A percentile compares a stretch with the other conserved stretches of the same genome.
phyloP scores from a whole-genome alignment of 2,888 invertebrate species.

The Plemyria rubiginata region DNA sequence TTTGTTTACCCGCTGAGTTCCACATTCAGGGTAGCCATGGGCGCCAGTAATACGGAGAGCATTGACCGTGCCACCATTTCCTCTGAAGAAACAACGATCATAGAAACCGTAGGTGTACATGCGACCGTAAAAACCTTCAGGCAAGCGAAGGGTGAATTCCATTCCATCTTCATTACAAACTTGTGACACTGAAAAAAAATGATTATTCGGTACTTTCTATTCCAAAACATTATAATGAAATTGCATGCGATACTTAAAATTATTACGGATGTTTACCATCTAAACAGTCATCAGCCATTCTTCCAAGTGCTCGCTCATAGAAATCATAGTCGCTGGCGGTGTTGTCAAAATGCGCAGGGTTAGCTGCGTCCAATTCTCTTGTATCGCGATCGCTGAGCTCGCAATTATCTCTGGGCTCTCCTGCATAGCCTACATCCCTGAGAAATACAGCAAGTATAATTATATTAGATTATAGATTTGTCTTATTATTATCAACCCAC shows the following conservation, averaged over 20 bases:
- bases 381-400: conserved; percentile 95
- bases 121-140: conserved; percentile 94
- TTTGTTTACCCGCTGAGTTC: conserved; percentile 89
- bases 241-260: neutral
- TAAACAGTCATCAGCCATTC: conserved; percentile 91
- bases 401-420: conserved; percentile 91
- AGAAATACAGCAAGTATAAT: conserved; percentile 39
- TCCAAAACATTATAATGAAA: neutral
- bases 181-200: conserved; percentile 89
- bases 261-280: conserved; percentile 86
- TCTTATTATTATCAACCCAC: too few relatives aligned
- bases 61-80: conserved; percentile 93
- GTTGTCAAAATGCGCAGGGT: conserved; percentile 93
- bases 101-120: conserved; percentile 97
- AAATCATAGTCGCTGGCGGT: conserved; percentile 92
- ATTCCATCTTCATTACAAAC: conserved; percentile 97
- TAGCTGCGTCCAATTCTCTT: conserved; percentile 92
- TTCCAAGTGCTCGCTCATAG: conserved; percentile 91
- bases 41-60: conserved; percentile 94
- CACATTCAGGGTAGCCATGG: conserved; percentile 97
- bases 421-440: conserved; percentile 86
- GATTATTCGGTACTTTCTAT: neutral
- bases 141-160: conserved; percentile 95
- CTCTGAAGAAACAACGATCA: conserved; percentile 95
- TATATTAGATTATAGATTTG: neutral